phyloP scores from a whole-genome alignment of 30 jellyfish, hydroid and myxozoan species.

The Sanderia malayensis region DNA sequence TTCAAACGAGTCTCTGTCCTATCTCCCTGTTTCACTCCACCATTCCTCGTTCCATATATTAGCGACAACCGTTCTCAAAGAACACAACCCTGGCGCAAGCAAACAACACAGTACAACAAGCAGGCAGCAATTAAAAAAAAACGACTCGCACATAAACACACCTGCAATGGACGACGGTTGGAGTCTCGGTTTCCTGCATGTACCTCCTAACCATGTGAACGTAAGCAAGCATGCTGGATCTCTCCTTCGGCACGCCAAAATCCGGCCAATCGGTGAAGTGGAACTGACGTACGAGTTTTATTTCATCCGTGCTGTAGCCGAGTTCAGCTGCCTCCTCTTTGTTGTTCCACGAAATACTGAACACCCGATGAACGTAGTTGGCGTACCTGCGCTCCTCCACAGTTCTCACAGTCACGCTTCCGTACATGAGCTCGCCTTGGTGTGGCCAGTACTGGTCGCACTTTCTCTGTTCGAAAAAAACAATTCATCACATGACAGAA shows the following conservation, averaged over 20 bases:
- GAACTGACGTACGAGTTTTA: conserved; percentile 59
- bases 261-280: conserved; percentile 97
- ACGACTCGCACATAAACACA: neutral
- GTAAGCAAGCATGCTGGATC: conserved; percentile 64
- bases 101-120: too few relatives aligned
- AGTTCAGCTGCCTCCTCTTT: neutral
- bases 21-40: too few relatives aligned
- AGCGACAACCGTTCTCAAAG: too few relatives aligned
- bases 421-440: conserved; percentile 51
- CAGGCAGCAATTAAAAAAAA: too few relatives aligned
- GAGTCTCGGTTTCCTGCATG: conserved; percentile 54
- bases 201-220: conserved; percentile 65
- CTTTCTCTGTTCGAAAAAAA: conserved; percentile 55
- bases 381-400: conserved; percentile 68
- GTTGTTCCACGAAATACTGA: conserved; percentile 31
- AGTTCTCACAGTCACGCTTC: conserved; percentile 47
- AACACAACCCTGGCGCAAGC: too few relatives aligned
- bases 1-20: too few relatives aligned
- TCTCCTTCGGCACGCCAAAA: conserved; percentile 81
- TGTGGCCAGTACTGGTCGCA: conserved; percentile 96
- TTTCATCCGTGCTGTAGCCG: conserved; percentile 15
- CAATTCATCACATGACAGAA: too few relatives aligned
- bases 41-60: too few relatives aligned
- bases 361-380: conserved; percentile 58
- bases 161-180: conserved; percentile 87